Evolutionary conservation across 2,888 invertebrate species (phyloP), one percentile per base, ranked within the genome.

Genomic region (Synanthedon formicaeformis): DNA sequence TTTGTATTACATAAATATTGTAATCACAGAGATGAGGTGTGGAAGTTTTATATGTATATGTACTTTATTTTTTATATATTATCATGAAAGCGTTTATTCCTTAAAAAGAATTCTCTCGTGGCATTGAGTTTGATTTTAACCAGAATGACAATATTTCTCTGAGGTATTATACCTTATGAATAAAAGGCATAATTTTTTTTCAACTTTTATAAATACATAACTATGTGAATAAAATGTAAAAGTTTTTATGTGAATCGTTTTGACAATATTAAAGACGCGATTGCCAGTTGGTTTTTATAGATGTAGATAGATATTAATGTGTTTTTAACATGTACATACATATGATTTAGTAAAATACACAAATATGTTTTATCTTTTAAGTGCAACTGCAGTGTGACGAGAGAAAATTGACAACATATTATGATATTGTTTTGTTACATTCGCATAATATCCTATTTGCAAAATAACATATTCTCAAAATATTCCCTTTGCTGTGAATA

Each of bases 341-440:
- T 74, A 71, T 75, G 75, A 75, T 75, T 73, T 75, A 71, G 68
- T 64, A 71, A 73, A 72, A 66, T 67, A 68, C 66, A 71, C 57
- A 67, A 73, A 73, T 75, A 73, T 78, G 74, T 78, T 73, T 66
- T 81, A 81, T 72, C 76, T 78, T 71, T 10, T 85, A 85, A 86
- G 84, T 73, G 80, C 77, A 84, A 82, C 78, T 76, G 71, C 79
- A 77, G 79, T 85, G 84, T 84, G 78, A 83, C 81, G 85, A 84
- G 83, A 84, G 83, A 83, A 78, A 73, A 71, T 72, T 73, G 66
- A 71, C 67, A 66, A 71, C 71, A 66, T 16, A 16, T 16, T 67
- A n/a, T 11, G 11, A 16, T 10, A 34, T 34, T 8, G 34, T 34
- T 34, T 34, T 34, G 2, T 8, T 34, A 34, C 34, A 34, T 34